A percentile compares a stretch with the other conserved stretches of the same genome.
Conservation (phyloP, 2,797 vertebrate species). For the Chaetophractus vellerosus region DNA sequence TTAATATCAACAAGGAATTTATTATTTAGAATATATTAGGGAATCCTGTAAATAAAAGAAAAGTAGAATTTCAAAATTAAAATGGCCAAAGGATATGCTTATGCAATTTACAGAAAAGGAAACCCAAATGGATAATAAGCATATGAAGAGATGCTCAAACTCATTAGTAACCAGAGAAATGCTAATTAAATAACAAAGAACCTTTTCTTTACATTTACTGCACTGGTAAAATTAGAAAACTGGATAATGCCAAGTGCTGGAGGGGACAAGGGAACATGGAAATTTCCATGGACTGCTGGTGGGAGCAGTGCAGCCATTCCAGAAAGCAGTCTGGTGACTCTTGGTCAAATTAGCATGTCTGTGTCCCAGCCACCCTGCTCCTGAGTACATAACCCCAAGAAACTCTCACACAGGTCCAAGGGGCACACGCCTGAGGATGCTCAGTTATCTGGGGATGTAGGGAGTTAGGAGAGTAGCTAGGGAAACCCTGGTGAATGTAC, state of each 20-base stretch:
- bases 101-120: constrained; percentile 48
- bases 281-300: not conserved
- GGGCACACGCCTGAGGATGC: not conserved
- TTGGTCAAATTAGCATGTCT: not conserved
- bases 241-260: constrained; percentile 38
- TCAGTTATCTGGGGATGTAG: not conserved
- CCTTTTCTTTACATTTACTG: constrained; percentile 28
- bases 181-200: constrained; percentile 55
- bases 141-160: constrained; percentile 52
- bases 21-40: constrained; percentile 38
- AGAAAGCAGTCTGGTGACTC: not conserved
- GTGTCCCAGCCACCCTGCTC: not conserved
- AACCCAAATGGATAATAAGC: no score
- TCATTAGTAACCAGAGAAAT: constrained; percentile 63
- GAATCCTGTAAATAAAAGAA: constrained; percentile 38
- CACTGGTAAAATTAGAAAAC: constrained; percentile 50
- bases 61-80: constrained; percentile 50
- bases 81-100: constrained; percentile 37
- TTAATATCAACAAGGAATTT: constrained; percentile 41
- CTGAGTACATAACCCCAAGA: not conserved
- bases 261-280: not conserved
- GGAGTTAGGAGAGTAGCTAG: not conserved
- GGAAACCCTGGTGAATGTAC: not conserved
- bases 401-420: not conserved
- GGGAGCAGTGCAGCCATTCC: not conserved